phyloP scores from a whole-genome alignment of 2,113 vertebrate species.

The Malurus melanocephalus region DNA sequence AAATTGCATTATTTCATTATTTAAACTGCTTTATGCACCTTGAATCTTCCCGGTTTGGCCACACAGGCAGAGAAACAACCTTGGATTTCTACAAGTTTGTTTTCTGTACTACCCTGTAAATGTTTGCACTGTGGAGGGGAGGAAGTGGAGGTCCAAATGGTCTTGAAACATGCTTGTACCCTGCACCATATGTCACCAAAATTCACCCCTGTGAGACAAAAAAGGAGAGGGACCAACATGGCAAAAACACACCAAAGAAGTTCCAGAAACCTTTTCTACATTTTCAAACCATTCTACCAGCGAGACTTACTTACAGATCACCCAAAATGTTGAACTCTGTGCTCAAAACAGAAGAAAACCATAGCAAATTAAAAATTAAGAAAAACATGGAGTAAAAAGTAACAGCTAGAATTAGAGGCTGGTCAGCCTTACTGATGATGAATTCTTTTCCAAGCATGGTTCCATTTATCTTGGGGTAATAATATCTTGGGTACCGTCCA shows the following conservation, averaged over 20 bases:
- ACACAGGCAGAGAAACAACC: not conserved
- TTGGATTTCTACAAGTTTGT: not conserved
- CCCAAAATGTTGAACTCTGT: not conserved
- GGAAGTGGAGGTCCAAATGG: not conserved
- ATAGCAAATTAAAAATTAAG: not conserved
- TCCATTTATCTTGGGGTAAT: not conserved
- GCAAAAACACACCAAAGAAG: not conserved
- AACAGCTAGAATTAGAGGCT: not conserved
- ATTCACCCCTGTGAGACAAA: not conserved
- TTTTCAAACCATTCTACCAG: not conserved
- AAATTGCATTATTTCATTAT: not conserved
- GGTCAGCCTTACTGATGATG: rapidly evolving
- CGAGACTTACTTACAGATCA: rapidly evolving
- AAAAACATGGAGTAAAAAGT: not conserved
- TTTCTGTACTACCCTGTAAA: not conserved
- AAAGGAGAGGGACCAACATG: not conserved
- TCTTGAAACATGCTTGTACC: not conserved
- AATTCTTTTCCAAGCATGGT: not conserved
- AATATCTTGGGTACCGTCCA: not conserved
- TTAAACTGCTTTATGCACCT: not conserved
- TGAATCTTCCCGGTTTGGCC: not conserved
- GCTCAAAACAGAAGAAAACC: not conserved
- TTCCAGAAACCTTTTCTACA: not conserved
- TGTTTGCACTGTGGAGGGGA: not conserved
- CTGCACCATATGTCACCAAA: not conserved